Conservation (phyloP, 1,140 invertebrate species). For the Drosophila sproati region DNA sequence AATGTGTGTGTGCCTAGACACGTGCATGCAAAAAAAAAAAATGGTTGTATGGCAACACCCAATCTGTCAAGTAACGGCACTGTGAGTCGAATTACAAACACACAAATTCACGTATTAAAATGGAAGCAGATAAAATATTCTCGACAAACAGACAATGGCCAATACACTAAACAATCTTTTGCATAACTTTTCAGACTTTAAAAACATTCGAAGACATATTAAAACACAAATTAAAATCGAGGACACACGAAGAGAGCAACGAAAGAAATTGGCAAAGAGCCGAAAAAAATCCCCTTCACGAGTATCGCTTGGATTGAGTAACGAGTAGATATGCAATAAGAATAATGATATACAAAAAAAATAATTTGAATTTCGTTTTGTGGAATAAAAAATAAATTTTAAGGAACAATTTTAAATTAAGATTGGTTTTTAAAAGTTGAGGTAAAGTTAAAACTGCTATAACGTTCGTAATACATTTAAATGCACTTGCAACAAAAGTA, state of each 20-base stretch:
- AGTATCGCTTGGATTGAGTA: too few species aligned
- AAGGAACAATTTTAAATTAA: too few species aligned
- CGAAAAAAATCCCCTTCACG: too few species aligned
- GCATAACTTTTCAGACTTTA: background rate
- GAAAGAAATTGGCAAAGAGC: constrained; percentile 12
- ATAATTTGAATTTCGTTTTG: too few species aligned
- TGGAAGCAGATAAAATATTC: background rate
- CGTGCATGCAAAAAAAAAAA: background rate
- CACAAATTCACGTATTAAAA: constrained; percentile 9
- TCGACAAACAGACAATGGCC: constrained; percentile 11
- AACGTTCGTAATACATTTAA: too few species aligned
- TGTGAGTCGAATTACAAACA: background rate
- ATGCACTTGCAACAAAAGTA: too few species aligned
- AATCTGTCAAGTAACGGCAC: constrained; percentile 32
- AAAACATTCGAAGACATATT: constrained; percentile 17
- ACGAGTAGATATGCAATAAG: background rate
- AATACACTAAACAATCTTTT: constrained; percentile 2
- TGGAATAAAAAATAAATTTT: too few species aligned
- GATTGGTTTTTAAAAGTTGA: too few species aligned
- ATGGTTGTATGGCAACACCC: constrained; percentile 15
- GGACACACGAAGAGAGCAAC: constrained; percentile 24
- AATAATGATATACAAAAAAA: background rate
- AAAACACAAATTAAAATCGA: constrained; percentile 28
- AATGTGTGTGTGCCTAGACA: too few species aligned
- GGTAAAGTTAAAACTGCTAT: too few species aligned